phyloP scores from a whole-genome alignment of 2,113 vertebrate genomes.

The Pangasianodon gigas region DNA sequence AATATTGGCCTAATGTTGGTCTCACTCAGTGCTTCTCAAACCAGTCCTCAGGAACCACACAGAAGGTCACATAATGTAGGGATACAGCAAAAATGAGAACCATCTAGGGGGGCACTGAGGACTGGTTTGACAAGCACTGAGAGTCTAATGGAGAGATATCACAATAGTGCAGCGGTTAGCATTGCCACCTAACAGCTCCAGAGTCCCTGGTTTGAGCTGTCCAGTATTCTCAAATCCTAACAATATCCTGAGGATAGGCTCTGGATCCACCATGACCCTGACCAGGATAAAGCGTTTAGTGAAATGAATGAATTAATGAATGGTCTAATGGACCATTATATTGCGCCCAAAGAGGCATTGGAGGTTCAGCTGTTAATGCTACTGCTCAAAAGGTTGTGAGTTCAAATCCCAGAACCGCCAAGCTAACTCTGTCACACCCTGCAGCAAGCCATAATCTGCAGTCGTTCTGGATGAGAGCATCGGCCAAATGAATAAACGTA shows the following conservation, averaged over 20 bases:
- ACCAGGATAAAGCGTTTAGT: background rate
- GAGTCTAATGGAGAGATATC: background rate
- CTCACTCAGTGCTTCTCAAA: background rate
- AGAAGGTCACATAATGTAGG: background rate
- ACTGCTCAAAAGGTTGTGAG: too few relatives aligned
- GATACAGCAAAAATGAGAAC: background rate
- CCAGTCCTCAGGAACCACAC: background rate
- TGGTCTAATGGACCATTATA: background rate
- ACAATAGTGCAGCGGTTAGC: background rate
- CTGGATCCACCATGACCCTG: background rate
- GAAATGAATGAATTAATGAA: too few relatives aligned
- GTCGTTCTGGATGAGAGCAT: too few relatives aligned
- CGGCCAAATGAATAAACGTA: too few relatives aligned
- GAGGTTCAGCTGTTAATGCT: too few relatives aligned
- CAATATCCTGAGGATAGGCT: background rate
- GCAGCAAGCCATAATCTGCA: too few relatives aligned
- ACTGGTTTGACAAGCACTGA: background rate
- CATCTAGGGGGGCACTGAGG: background rate
- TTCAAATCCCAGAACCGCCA: too few relatives aligned
- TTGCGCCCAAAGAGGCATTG: background rate
- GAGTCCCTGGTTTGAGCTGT: background rate
- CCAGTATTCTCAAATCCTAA: background rate
- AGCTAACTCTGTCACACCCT: too few relatives aligned
- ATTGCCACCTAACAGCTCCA: background rate
- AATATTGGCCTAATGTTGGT: too few relatives aligned